phyloP scores from a whole-genome alignment of 2,113 vertebrate species.

The Ciconia stormi region DNA sequence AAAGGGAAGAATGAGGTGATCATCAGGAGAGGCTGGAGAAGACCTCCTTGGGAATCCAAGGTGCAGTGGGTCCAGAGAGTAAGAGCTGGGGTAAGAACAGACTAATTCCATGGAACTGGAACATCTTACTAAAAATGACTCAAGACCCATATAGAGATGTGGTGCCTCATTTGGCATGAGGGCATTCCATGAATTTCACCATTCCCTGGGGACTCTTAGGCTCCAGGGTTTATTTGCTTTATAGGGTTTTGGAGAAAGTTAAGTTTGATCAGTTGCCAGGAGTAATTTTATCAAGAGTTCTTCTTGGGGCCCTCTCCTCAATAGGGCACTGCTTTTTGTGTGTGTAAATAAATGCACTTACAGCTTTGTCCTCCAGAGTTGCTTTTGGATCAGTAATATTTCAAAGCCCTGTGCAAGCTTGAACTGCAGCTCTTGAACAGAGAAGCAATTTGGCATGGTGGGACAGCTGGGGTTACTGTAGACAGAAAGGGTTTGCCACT shows the following conservation, averaged over 20 bases:
- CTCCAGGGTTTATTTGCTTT: conserved; percentile 47
- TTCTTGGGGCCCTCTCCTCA: neutral
- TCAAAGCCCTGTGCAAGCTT: neutral
- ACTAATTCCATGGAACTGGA: neutral
- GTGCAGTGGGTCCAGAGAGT: neutral
- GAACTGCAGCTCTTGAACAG: neutral
- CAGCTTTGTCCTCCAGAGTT: neutral
- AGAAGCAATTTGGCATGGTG: neutral
- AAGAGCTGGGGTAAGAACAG: neutral
- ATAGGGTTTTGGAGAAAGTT: neutral
- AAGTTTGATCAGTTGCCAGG: conserved; percentile 23
- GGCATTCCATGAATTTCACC: conserved; percentile 23
- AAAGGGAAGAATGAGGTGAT: neutral
- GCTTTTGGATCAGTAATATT: neutral
- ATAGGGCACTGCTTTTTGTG: neutral
- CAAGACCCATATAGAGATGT: neutral
- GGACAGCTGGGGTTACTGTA: neutral
- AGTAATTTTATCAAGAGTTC: neutral
- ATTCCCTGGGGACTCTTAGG: conserved; percentile 15
- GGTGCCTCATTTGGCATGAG: neutral
- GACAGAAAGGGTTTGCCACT: neutral
- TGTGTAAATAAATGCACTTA: neutral
- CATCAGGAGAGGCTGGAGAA: neutral
- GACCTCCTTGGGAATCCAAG: neutral
- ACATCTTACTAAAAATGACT: neutral